Conservation (phyloP, 2,113 vertebrate species). For the Prolemur simus region DNA sequence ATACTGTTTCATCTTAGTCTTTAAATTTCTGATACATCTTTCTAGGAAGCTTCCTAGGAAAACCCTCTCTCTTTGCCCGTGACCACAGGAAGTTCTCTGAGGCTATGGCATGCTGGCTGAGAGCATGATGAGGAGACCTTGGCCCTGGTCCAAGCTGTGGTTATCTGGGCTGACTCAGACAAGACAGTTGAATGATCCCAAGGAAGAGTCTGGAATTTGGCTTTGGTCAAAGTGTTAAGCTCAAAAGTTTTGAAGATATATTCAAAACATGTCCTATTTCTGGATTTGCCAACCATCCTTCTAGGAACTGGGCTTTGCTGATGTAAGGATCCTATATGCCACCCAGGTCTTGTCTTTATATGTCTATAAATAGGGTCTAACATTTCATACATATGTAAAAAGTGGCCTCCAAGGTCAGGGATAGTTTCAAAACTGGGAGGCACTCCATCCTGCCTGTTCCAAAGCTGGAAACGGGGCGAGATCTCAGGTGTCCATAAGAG, state of each 20-base stretch:
- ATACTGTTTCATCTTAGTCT: background rate
- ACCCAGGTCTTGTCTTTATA: background rate
- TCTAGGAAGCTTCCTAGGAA: background rate
- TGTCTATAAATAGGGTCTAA: background rate
- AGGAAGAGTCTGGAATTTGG: background rate
- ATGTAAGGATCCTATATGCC: background rate
- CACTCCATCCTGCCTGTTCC: background rate
- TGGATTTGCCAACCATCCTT: background rate
- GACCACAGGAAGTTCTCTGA: background rate
- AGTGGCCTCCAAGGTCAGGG: background rate
- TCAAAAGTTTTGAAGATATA: background rate
- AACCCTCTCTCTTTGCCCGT: background rate
- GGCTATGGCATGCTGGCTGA: background rate
- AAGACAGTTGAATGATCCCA: background rate
- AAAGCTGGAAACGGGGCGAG: background rate
- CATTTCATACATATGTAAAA: background rate
- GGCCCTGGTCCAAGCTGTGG: background rate
- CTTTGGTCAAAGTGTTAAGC: background rate
- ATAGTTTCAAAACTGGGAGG: background rate
- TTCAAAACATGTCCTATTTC: background rate
- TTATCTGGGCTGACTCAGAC: background rate
- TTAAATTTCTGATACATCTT: background rate
- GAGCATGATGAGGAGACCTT: background rate
- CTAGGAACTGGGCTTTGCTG: background rate
- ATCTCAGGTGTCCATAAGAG: background rate